These are phyloP conservation scores for Erebia epiphron DNA, from an alignment of 2,888 invertebrate species.

Conservation along the genomic window DNA sequence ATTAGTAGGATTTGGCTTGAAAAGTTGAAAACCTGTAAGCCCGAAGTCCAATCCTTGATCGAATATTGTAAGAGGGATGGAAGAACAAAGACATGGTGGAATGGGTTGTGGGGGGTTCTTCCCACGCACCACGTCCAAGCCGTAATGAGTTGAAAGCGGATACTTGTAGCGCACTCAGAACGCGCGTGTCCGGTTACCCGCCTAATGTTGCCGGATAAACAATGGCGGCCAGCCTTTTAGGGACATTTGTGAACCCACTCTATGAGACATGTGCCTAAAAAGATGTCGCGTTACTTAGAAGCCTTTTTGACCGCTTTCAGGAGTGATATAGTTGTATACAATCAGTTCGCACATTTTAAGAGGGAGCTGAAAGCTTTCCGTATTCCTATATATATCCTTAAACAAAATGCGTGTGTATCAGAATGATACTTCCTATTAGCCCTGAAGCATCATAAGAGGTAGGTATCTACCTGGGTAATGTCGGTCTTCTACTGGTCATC, in stretches of 20 bases:
- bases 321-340: conserved; percentile 30
- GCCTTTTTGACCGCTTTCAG: conserved; percentile 63
- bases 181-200: conserved; percentile 83
- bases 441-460: too few relatives aligned
- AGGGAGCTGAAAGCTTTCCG: conserved; percentile 34
- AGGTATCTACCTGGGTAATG: too few relatives aligned
- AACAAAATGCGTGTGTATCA: too few relatives aligned
- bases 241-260: conserved; percentile 83
- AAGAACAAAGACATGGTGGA: conserved; percentile 71
- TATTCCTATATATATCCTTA: too few relatives aligned
- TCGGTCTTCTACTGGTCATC: too few relatives aligned
- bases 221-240: conserved; percentile 83
- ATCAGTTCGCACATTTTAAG: conserved; percentile 6
- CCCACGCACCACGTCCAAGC: conserved; percentile 81
- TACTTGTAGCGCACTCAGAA: conserved; percentile 83
- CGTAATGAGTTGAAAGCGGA: conserved; percentile 83
- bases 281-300: conserved; percentile 74
- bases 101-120: conserved; percentile 52
- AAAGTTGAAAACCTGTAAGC: not conserved
- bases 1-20: not conserved
- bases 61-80: conserved; percentile 80
- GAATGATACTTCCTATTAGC: too few relatives aligned
- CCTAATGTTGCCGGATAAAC: conserved; percentile 83
- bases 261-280: conserved; percentile 81
- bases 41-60: conserved; percentile 67